phyloP scores from a whole-genome alignment of 2,113 vertebrate genomes.

The Machaerirhynchus nigripectus region DNA sequence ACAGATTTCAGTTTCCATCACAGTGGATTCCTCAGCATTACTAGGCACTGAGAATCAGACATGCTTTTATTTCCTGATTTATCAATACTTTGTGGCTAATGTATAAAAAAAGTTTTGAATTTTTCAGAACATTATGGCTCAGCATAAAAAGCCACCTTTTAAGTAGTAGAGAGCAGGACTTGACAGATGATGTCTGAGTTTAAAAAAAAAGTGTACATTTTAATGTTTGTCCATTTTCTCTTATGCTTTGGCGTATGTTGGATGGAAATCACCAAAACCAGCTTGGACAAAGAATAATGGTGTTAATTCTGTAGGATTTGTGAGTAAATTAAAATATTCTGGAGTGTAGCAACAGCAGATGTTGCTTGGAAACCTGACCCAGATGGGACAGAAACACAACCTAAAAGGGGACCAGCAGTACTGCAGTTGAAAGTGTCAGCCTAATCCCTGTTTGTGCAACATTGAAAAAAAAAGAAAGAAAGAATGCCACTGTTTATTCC shows the following conservation, averaged over 20 bases:
- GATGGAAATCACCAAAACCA: not conserved
- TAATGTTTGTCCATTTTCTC: not conserved
- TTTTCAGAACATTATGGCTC: not conserved
- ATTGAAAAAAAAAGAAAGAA: rapidly evolving
- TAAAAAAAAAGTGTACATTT: not conserved
- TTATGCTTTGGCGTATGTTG: not conserved
- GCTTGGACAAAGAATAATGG: not conserved
- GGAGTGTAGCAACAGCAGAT: not conserved
- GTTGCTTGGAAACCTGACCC: not conserved
- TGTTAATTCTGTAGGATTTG: not conserved
- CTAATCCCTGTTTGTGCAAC: not conserved
- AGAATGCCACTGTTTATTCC: not conserved
- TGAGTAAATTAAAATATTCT: not conserved
- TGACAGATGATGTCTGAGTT: not conserved
- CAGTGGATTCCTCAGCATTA: not conserved
- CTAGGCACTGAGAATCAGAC: not conserved
- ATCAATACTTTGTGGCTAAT: not conserved
- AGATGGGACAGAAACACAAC: not conserved
- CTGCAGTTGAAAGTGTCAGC: not conserved
- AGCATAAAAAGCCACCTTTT: not conserved
- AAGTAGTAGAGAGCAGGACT: not conserved
- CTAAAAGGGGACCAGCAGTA: too few species aligned
- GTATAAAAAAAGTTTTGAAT: not conserved
- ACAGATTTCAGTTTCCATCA: not conserved
- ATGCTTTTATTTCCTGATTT: not conserved